phyloP scores from a whole-genome alignment of 2,113 vertebrate species.

The Triplophysa dalaica region DNA sequence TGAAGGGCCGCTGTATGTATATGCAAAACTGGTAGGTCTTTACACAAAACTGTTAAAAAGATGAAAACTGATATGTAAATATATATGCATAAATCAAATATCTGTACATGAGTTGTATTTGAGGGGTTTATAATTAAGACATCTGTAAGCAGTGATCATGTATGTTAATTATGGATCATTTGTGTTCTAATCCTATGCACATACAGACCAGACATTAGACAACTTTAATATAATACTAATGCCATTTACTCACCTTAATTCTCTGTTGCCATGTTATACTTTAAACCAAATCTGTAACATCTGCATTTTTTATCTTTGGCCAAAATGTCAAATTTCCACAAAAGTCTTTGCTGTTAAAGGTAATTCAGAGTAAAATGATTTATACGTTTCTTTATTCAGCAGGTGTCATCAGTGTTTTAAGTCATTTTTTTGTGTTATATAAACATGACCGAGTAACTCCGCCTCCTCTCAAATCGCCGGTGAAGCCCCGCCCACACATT shows the following conservation, averaged over 20 bases:
- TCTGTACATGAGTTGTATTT: neutral
- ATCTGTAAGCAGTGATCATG: neutral
- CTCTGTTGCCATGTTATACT: neutral
- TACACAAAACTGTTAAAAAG: neutral
- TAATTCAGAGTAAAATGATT: neutral
- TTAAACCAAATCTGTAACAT: neutral
- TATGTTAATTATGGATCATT: neutral
- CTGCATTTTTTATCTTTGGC: neutral
- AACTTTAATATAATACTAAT: neutral
- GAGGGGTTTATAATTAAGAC: too few species aligned
- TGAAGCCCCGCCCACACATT: too few species aligned
- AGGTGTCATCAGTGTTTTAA: neutral
- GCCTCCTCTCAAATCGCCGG: too few species aligned
- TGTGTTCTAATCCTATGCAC: neutral
- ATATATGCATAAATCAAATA: neutral
- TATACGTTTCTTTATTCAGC: neutral
- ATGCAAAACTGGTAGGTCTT: neutral
- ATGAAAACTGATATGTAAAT: neutral
- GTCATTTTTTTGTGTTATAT: too few species aligned
- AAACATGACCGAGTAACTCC: too few species aligned
- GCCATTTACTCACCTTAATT: too few species aligned
- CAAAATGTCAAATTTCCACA: neutral
- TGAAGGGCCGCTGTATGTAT: neutral
- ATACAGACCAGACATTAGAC: neutral
- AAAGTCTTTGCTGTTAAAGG: neutral